Conservation (phyloP, 2,888 invertebrate species). For the Platypus cylindrus region DNA sequence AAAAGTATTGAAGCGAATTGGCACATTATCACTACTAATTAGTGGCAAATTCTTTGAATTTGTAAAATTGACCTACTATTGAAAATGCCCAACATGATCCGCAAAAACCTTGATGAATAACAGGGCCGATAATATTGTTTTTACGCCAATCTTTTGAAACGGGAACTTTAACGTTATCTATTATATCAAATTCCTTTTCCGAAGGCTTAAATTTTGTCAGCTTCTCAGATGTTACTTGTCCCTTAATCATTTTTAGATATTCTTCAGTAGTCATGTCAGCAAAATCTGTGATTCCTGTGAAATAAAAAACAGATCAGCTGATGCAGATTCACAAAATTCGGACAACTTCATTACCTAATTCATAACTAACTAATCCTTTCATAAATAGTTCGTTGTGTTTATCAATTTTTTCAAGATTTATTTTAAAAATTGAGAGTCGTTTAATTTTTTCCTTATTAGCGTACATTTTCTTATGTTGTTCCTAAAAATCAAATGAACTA, state of each 20-base stretch:
- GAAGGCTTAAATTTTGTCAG: too few species aligned
- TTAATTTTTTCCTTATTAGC: conserved; percentile 7
- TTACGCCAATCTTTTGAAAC: conserved; percentile 11
- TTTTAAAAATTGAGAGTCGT: conserved; percentile 8
- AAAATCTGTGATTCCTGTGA: conserved; percentile 1
- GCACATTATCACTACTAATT: too few species aligned
- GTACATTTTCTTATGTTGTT: conserved; percentile 6
- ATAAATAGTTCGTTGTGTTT: conserved; percentile 10
- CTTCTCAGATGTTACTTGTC: too few species aligned
- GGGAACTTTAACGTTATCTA: conserved; percentile 3
- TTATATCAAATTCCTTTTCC: too few species aligned
- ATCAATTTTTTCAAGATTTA: conserved; percentile 8
- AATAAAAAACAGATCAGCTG: not conserved
- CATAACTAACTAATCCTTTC: conserved; percentile 3
- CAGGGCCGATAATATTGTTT: conserved; percentile 6
- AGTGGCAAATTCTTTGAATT: too few species aligned
- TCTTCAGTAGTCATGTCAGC: conserved; percentile 1
- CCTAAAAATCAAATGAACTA: too few species aligned
- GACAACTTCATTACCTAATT: not conserved
- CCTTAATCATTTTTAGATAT: too few species aligned
- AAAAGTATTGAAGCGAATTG: too few species aligned
- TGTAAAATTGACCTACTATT: conserved; percentile 11
- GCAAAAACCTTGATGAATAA: conserved; percentile 10
- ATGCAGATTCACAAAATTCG: too few species aligned
- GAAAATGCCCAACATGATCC: conserved; percentile 12